These are phyloP conservation scores for Rhinogobius similis DNA, from an alignment of 2,113 vertebrate species.

Conservation along the genomic window DNA sequence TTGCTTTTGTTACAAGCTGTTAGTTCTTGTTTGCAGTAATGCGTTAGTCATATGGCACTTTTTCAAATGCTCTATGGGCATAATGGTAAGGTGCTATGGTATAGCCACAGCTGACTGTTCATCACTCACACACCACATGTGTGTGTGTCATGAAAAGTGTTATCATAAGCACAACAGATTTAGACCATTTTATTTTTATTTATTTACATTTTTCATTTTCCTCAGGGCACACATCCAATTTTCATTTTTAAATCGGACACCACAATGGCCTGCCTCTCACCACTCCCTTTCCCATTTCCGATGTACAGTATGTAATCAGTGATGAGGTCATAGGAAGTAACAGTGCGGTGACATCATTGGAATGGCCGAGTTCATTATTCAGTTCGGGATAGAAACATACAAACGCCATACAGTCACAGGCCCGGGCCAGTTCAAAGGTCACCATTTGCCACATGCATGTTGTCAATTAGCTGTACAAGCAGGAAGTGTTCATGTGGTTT, in stretches of 20 bases:
- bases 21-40: neutral
- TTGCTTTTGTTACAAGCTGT: neutral
- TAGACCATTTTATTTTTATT: neutral
- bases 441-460: neutral
- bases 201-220: neutral
- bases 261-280: neutral
- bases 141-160: too few species aligned
- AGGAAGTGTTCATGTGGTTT: slow-evolving; percentile 12
- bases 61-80: too few species aligned
- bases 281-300: slow-evolving; percentile 2
- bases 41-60: too few species aligned
- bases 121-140: too few species aligned
- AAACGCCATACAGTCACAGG: neutral
- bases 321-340: slow-evolving; percentile 18
- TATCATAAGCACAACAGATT: too few species aligned
- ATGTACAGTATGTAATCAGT: slow-evolving; percentile 5
- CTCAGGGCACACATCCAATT: neutral
- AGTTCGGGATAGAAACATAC: neutral
- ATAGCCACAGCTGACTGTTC: too few species aligned
- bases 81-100: too few species aligned
- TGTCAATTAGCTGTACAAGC: neutral
- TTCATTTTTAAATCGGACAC: neutral
- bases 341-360: slow-evolving; percentile 18
- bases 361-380: slow-evolving; percentile 13
- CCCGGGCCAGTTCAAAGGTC: neutral